Percentiles rank a stretch among this genome's conserved stretches.
These are phyloP conservation scores for Ceratosolen fusciceps DNA, from an alignment of 1,140 invertebrate genomes.

Conservation along the genomic window DNA sequence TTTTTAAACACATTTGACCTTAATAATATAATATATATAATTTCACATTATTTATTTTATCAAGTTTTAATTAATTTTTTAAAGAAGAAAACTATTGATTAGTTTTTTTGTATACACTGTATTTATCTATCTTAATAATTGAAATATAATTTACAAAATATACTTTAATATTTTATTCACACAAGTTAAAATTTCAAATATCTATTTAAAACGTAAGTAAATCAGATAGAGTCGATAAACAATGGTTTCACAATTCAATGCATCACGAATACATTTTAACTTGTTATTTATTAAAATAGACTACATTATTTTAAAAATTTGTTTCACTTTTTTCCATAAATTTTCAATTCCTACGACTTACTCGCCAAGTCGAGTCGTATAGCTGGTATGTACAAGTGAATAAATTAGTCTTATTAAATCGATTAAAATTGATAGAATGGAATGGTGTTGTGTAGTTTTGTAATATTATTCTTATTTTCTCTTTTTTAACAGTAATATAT, in stretches of 20 bases:
- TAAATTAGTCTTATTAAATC: slow-evolving; percentile 21
- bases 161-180: not conserved
- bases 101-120: not conserved
- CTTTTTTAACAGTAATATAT: slow-evolving; percentile 12
- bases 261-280: not conserved
- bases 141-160: slow-evolving; percentile 21
- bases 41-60: not conserved
- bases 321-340: slow-evolving; percentile 13
- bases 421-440: slow-evolving; percentile 31
- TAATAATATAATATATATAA: slow-evolving; percentile 8
- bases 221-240: not conserved
- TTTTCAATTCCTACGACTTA: slow-evolving; percentile 20
- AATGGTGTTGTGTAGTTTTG: slow-evolving; percentile 29
- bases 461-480: slow-evolving; percentile 16
- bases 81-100: not conserved
- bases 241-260: slow-evolving; percentile 2
- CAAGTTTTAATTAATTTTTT: not conserved
- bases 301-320: slow-evolving; percentile 27
- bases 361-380: slow-evolving; percentile 27
- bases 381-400: slow-evolving; percentile 44
- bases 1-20: no score
- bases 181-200: slow-evolving; percentile 12
- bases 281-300: slow-evolving; percentile 43
- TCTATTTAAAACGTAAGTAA: slow-evolving; percentile 28
- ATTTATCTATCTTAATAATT: no score